Evolutionary conservation across 2,888 invertebrate genomes (phyloP), one percentile per base, ranked within the genome.

Genomic region (Eustalomyia histrio): DNA sequence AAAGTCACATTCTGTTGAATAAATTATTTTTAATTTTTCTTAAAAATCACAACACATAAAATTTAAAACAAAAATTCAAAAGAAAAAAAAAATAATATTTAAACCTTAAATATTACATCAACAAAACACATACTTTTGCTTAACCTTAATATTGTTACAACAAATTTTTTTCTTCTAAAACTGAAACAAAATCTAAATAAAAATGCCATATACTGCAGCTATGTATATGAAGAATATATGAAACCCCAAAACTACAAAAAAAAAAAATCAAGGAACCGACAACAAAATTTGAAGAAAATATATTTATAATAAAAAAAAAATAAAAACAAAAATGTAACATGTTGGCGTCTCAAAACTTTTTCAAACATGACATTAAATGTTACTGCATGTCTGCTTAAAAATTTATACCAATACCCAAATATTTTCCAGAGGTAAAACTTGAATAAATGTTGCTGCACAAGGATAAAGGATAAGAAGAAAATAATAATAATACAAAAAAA

Each of bases 321-420:
- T 52, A 39, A 61, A 17, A 14, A 33, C 33, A 12, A 33, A 78
- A 52, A 61, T 71, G 81, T 81, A 78, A 78, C 81, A 81, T 81
- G 74, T 78, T 81, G 81, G 81, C 81, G 81, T 81, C 81, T 81
- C 81, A 81, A 78, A 78, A 81, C 71, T 81, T 81, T 78, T 81
- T 78, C 81, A 71, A 81, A 78, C 81, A 81, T 81, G 81, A 78
- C 78, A 81, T 71, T 81, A 71, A 81, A 78, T 81, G 81, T 81
- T 81, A 71, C 81, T 75, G 74, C 78, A 81, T 81, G 81, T 81
- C 81, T 81, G 78, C 81, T 81, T 78, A 81, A 81, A 81, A 81
- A 81, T 81, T 67, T 78, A 81, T 81, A 78, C 35, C 65, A 74
- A 81, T 78, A 78, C 33, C 76, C 68, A 74, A 81, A 81, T 52